Evolutionary conservation across 2,888 invertebrate genomes (phyloP).

Genomic region (Callinectes sapidus): DNA sequence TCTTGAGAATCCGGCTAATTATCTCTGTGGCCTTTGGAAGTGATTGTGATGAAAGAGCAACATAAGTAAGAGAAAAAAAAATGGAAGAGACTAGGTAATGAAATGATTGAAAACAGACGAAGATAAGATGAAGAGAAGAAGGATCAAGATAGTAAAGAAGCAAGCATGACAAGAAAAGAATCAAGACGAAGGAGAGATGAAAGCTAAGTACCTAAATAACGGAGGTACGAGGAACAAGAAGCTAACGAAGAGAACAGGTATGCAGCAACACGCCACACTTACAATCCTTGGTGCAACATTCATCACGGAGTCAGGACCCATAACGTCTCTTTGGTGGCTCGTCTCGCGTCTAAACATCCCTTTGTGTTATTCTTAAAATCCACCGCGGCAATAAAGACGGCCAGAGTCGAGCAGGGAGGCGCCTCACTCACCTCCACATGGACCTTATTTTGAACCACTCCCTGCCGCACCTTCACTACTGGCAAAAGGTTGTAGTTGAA

Average conservation of each 20-base stretch:
- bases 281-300: neutral
- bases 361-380: neutral
- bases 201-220: neutral
- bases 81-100: too few species aligned
- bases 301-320: neutral
- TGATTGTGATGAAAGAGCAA: neutral
- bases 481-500: too few species aligned
- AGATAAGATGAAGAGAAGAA: neutral
- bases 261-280: neutral
- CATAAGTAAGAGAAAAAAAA: neutral
- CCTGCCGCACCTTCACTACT: too few species aligned
- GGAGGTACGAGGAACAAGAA: neutral
- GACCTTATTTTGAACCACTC: too few species aligned
- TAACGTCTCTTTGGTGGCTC: neutral
- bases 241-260: neutral
- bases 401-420: neutral
- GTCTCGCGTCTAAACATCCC: neutral
- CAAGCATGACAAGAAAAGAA: neutral
- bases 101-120: neutral
- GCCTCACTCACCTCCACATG: neutral
- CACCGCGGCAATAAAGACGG: neutral
- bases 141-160: too few species aligned
- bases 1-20: neutral
- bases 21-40: too few species aligned
- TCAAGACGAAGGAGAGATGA: neutral